phyloP scores from a whole-genome alignment of 2,113 vertebrate genomes.

The Solenodon paradoxus region DNA sequence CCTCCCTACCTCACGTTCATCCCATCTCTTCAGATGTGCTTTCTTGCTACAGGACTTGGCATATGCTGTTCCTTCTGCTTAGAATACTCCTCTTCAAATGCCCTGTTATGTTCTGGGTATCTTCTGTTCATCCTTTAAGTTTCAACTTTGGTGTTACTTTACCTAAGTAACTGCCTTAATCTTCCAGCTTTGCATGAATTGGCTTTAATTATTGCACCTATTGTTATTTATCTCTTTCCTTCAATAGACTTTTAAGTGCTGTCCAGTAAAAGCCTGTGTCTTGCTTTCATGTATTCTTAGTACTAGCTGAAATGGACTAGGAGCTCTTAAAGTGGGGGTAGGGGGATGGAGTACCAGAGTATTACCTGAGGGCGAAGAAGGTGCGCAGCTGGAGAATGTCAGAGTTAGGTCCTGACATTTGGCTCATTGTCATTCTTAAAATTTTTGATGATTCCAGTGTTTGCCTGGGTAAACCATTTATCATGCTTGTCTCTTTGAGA shows the following conservation, averaged over 20 bases:
- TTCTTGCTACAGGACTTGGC: background rate
- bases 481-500: constrained; percentile 13
- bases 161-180: background rate
- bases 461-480: background rate
- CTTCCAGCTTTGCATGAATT: background rate
- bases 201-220: background rate
- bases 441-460: background rate
- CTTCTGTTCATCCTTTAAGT: constrained; percentile 17
- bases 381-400: background rate
- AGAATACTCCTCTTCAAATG: background rate
- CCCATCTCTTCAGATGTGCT: background rate
- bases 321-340: background rate
- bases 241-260: background rate
- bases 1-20: background rate
- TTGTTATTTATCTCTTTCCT: background rate
- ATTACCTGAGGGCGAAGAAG: background rate
- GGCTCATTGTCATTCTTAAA: background rate
- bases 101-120: background rate
- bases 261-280: background rate
- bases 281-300: background rate
- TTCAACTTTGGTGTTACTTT: background rate
- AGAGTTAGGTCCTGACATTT: background rate
- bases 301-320: background rate
- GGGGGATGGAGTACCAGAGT: background rate
- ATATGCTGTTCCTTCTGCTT: background rate